Base-by-base conservation (phyloP, 2,888 invertebrate genomes). In the Coecobrya sp. region DNA sequence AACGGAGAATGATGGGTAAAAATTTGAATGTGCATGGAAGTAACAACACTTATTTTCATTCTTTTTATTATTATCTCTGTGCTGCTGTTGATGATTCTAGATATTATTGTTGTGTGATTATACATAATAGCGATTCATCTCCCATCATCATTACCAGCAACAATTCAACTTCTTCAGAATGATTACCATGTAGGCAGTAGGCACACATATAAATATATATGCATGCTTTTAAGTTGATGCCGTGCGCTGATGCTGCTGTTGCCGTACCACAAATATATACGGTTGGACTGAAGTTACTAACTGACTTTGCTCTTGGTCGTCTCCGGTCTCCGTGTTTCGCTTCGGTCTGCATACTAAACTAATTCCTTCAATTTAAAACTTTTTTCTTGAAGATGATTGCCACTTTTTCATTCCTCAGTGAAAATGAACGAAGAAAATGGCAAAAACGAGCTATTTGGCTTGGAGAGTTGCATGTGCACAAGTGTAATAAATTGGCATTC, bases 291-390 rank as follows among this genome's bases (percentile, higher is more conserved):
- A 27, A 49, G 81, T 79, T 52, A n/a, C 49, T 52, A 5, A 52
- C 52, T 55, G 8, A 81, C 81, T 62, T 2, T 62, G 5, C 62
- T 62, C 55, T 27, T 10, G 19, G n/a, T n/a, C n/a, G n/a, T n/a
- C n/a, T n/a, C 81, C 55, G 19, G 84, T 84, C 62, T 65, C 65
- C 65, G 84, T 55, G 27, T 86, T 81, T 92, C 92, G 92, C 89
- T 89, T 86, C 86, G 92, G 92, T 92, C 92, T 89, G 89, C 89
- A 89, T 89, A 59, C 76, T 81, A 81, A 89, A 79, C 86, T 92
- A 92, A 92, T 92, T 89, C 86, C 65, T 52, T 76, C 88, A 92
- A 92, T 92, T 92, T 88, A 65, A 84, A 79, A 8, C 10, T 42
- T 86, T 90, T 88, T 82, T 27, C 42, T 52, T 84, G 84, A 84